Percentiles rank a stretch among this genome's conserved stretches.
Evolutionary conservation across 2,888 invertebrate species (phyloP).

Genomic region (Unio pictorum): DNA sequence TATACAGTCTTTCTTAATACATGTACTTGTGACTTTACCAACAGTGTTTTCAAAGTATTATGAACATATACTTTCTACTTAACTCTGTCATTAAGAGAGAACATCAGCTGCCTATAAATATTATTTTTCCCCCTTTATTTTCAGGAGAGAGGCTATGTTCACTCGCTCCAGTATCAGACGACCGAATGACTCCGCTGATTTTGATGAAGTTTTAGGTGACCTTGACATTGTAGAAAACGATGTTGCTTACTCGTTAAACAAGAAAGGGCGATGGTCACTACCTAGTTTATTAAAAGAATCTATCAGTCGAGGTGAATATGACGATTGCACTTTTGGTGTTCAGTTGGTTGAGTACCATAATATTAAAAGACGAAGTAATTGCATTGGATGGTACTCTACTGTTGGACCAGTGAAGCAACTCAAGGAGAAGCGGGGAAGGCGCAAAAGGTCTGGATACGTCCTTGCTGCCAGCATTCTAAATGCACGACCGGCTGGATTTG

Average conservation of each 20-base stretch:
- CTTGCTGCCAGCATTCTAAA: slow-evolving; percentile 24
- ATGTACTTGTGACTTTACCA: too few species aligned
- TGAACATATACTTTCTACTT: too few species aligned
- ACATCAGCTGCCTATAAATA: too few species aligned
- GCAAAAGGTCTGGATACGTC: slow-evolving; percentile 23
- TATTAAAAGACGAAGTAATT: slow-evolving; percentile 25
- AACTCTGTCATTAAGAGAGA: too few species aligned
- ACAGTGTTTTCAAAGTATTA: too few species aligned
- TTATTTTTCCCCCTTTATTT: too few species aligned
- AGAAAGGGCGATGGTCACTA: slow-evolving; percentile 52
- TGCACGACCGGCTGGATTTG: slow-evolving; percentile 1
- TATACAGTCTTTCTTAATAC: too few species aligned
- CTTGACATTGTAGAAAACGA: slow-evolving; percentile 18
- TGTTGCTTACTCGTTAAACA: slow-evolving; percentile 53
- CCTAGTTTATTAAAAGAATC: slow-evolving; percentile 40
- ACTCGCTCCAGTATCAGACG: not conserved
- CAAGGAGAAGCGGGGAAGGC: slow-evolving; percentile 10
- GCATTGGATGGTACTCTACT: slow-evolving; percentile 23
- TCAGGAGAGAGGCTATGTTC: too few species aligned
- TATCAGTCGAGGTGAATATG: slow-evolving; percentile 13
- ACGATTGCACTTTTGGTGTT: slow-evolving; percentile 26
- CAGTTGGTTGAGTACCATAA: slow-evolving; percentile 39
- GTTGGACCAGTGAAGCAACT: slow-evolving; percentile 16
- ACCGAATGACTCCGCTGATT: slow-evolving; percentile 1
- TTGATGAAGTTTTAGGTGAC: slow-evolving; percentile 8